phyloP scores from a whole-genome alignment of 1,140 invertebrate genomes.

The Megathymus violae region DNA sequence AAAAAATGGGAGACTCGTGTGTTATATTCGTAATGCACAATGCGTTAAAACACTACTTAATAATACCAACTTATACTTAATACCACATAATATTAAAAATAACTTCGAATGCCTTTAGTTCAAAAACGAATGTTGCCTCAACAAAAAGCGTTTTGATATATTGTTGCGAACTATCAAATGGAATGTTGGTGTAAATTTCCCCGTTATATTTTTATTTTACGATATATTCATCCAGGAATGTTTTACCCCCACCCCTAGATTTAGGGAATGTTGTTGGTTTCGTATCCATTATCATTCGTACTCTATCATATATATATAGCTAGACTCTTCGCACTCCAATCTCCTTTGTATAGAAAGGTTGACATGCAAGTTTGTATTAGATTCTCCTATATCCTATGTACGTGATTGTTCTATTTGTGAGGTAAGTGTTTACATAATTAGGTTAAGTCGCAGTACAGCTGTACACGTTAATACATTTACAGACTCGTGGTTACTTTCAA shows the following conservation, averaged over 20 bases:
- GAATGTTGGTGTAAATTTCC: constrained; percentile 84
- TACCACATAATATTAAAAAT: too few relatives aligned
- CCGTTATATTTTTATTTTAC: constrained; percentile 57
- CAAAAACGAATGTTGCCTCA: constrained; percentile 66
- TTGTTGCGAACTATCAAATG: constrained; percentile 79
- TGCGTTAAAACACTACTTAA: too few relatives aligned
- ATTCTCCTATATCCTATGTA: constrained; percentile 47
- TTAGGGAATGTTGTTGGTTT: constrained; percentile 74
- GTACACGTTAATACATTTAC: too few relatives aligned
- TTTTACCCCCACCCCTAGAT: constrained; percentile 62
- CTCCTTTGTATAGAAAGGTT: constrained; percentile 70
- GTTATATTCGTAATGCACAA: too few relatives aligned
- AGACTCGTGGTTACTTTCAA: too few relatives aligned
- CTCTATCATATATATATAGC: constrained; percentile 76
- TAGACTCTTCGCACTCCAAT: constrained; percentile 69
- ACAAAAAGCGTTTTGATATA: constrained; percentile 56
- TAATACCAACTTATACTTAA: too few relatives aligned
- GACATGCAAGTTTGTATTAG: constrained; percentile 75
- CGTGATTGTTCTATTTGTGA: constrained; percentile 34
- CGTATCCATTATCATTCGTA: constrained; percentile 66
- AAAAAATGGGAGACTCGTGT: too few relatives aligned
- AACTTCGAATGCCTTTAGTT: too few relatives aligned
- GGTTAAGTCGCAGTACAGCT: constrained; percentile 33
- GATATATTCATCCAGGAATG: constrained; percentile 69
- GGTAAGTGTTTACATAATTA: constrained; percentile 51